Conservation (phyloP, 2,797 vertebrate species). For the Rhadinocentrus ornatus region DNA sequence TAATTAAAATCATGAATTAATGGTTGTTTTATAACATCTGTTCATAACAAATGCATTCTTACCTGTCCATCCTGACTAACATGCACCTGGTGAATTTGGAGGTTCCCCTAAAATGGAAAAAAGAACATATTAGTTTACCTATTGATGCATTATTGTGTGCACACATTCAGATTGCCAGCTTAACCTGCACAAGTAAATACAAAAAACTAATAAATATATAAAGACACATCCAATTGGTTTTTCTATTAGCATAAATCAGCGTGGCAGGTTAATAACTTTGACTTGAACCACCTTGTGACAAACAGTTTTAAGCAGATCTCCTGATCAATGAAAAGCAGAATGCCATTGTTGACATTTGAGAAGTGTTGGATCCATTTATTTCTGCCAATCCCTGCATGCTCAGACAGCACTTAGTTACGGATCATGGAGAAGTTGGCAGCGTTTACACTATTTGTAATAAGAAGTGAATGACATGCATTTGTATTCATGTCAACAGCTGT, state of each 20-base stretch:
- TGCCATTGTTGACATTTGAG: not conserved
- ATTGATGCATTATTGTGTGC: not conserved
- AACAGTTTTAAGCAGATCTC: not conserved
- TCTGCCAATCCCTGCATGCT: constrained; percentile 4
- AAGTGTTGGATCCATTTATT: constrained; percentile 1
- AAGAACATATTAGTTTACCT: constrained; percentile 36
- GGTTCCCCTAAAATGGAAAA: constrained; percentile 89
- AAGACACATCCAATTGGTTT: not conserved
- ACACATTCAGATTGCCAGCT: constrained; percentile 9
- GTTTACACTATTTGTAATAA: constrained; percentile 10
- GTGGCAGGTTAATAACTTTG: not conserved
- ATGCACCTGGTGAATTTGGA: constrained; percentile 98
- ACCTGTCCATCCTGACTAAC: constrained; percentile 99
- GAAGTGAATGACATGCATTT: constrained; percentile 28
- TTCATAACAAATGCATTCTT: constrained; percentile 61
- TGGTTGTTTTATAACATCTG: not conserved
- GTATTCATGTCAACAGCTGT: constrained; percentile 30
- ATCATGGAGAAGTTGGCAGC: not conserved
- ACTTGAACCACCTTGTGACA: no score
- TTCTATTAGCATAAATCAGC: not conserved
- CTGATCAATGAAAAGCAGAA: not conserved
- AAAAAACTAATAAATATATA: not conserved
- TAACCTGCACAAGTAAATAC: not conserved
- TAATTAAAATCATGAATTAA: not conserved
- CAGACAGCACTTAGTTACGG: not conserved